Percentiles rank a stretch among this genome's conserved stretches.
Evolutionary conservation across 2,113 vertebrate genomes (phyloP).

Genomic region (Dasyprocta punctata): DNA sequence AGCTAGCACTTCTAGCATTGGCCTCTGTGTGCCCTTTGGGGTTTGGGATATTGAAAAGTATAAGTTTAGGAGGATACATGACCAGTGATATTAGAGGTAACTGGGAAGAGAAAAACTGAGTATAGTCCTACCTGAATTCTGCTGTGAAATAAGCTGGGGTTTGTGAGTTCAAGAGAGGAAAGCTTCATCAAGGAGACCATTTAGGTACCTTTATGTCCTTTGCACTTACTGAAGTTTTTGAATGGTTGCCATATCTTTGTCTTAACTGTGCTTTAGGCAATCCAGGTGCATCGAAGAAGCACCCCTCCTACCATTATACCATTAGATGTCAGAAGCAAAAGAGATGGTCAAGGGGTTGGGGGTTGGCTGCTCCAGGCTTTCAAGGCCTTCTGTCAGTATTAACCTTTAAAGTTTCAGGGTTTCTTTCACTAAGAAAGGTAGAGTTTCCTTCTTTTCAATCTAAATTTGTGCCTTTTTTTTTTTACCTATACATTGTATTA

Average conservation of each 20-base stretch:
- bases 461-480: constrained; percentile 8
- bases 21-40: background rate
- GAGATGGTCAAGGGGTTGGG: background rate
- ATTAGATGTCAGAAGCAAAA: background rate
- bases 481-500: background rate
- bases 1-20: background rate
- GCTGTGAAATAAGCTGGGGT: background rate
- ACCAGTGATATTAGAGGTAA: background rate
- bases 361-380: background rate
- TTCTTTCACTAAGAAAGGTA: constrained; percentile 35
- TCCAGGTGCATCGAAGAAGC: background rate
- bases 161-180: constrained; percentile 4
- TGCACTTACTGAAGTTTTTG: background rate
- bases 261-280: background rate
- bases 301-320: background rate
- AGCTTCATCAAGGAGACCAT: background rate
- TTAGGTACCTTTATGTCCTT: background rate
- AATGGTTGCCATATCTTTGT: constrained; percentile 9
- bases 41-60: background rate
- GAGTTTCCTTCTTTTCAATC: constrained; percentile 20
- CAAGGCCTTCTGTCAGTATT: background rate
- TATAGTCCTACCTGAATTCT: background rate
- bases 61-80: background rate
- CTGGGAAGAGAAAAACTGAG: constrained; percentile 33
- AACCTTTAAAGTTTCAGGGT: background rate